Evolutionary conservation across 2,888 invertebrate genomes (phyloP), one percentile per base, ranked within the genome.

Genomic region (Calliphora vomitoria): DNA sequence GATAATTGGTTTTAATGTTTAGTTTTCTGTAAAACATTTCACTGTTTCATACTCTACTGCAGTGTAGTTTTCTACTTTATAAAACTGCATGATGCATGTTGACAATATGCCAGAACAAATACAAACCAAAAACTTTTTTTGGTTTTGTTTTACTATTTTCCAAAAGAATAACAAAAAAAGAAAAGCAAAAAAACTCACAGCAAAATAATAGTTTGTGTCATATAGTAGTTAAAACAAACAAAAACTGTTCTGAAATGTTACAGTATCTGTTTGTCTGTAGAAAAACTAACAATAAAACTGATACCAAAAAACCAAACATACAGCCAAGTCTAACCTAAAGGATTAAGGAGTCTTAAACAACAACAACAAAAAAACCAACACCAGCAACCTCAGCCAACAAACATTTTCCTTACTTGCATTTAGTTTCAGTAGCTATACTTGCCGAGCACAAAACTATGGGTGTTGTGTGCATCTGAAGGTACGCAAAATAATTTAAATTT

Each of bases 1-100:
- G 71, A 80, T 83, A 87, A 87, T 87, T 83, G 80, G 41, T 76
- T 76, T 79, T 69, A 82, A 81, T 72, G 58, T 60, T 60, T 60
- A 66, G 53, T 35, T 74, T 78, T 66, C 1, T 25, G 8, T 11
- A 25, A 35, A 69, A 38, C 35, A 58, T 18, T 69, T 18, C 15
- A 11, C 75, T 35, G 15, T 41, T 58, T 41, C 10, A 13, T 60
- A 15, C 6, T 64, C 68, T 8, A 64, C n/a, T 69, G 68, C 74
- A 74, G 64, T 66, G 25, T 25, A 31, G n/a, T n/a, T 69, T 47
- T 64, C 11, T 68, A 44, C 11, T 72, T 41, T 47, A 55, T 71
- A 64, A 74, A 60, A 66, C 58, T 15, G 55, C 15, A 83, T 76
- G 62, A 53, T 20, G 72, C 25, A 41, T 80, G 50, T 69, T 86